These are phyloP conservation scores for Erethizon dorsatum DNA, from an alignment of 2,797 vertebrate genomes.

Conservation along the genomic window DNA sequence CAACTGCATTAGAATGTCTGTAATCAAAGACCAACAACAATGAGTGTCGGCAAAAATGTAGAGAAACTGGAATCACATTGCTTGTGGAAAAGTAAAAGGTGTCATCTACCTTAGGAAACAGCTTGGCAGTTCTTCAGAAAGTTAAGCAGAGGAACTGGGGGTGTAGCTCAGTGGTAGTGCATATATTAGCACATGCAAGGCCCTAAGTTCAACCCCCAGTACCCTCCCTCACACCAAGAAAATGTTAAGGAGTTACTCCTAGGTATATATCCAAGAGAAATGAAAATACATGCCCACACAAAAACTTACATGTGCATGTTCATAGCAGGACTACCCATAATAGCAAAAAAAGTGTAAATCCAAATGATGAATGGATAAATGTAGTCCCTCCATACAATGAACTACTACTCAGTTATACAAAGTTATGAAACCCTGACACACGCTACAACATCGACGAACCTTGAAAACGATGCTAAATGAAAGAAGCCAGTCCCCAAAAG, in stretches of 20 bases:
- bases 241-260: not conserved
- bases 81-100: not conserved
- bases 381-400: not conserved
- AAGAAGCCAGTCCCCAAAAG: constrained; percentile 16
- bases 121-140: not conserved
- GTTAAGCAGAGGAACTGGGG: not conserved
- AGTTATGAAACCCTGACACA: not conserved
- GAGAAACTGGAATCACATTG: not conserved
- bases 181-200: not conserved
- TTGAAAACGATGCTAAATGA: constrained; percentile 1
- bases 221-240: too few species aligned
- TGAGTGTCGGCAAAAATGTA: not conserved
- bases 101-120: not conserved
- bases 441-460: not conserved
- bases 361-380: constrained; percentile 23
- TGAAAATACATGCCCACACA: not conserved
- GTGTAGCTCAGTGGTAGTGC: not conserved
- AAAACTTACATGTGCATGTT: not conserved
- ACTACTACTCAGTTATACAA: constrained; percentile 17
- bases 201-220: not conserved
- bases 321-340: not conserved
- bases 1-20: not conserved
- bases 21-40: not conserved
- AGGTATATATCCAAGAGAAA: not conserved
- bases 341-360: not conserved